Conservation (phyloP, 53 echinoderm and acorn worm genomes). For the Actinopyga echinites region DNA sequence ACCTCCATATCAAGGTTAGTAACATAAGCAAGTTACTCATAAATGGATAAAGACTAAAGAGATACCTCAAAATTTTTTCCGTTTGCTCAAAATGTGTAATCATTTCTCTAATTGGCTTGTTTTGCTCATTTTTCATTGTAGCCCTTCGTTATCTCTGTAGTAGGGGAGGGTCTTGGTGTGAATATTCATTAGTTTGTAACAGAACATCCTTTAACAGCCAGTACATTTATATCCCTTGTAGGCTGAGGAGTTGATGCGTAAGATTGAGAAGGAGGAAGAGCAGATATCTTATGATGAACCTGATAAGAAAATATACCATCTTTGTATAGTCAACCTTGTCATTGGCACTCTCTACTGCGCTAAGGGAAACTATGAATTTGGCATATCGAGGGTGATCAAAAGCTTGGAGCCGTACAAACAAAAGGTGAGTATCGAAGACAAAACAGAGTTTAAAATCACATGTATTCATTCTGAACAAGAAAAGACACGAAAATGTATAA, state of each 20-base stretch:
- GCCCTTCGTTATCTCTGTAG: too few relatives aligned
- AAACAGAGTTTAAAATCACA: too few relatives aligned
- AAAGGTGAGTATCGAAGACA: constrained; percentile 58
- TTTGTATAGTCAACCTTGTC: constrained; percentile 94
- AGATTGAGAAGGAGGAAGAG: constrained; percentile 99
- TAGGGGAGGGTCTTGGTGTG: not conserved
- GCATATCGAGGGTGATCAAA: constrained; percentile 98
- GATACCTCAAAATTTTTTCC: too few relatives aligned
- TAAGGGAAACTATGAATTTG: constrained; percentile 99
- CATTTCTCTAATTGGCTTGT: too few relatives aligned
- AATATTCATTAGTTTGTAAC: not conserved
- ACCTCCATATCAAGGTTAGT: too few relatives aligned
- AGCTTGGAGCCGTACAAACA: constrained; percentile 95
- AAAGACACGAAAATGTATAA: too few relatives aligned
- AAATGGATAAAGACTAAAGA: too few relatives aligned
- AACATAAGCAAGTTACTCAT: too few relatives aligned
- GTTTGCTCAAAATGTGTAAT: too few relatives aligned
- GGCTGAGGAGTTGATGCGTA: constrained; percentile 98
- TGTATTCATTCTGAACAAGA: too few relatives aligned
- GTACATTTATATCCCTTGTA: constrained; percentile 19
- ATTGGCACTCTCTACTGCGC: constrained; percentile 99
- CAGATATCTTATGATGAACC: constrained; percentile 98
- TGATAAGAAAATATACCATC: constrained; percentile 96
- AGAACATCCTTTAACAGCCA: not conserved
- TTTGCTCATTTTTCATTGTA: too few relatives aligned